These are phyloP conservation scores for Ibidorhyncha struthersii DNA, from an alignment of 2,113 vertebrate genomes.

Conservation along the genomic window DNA sequence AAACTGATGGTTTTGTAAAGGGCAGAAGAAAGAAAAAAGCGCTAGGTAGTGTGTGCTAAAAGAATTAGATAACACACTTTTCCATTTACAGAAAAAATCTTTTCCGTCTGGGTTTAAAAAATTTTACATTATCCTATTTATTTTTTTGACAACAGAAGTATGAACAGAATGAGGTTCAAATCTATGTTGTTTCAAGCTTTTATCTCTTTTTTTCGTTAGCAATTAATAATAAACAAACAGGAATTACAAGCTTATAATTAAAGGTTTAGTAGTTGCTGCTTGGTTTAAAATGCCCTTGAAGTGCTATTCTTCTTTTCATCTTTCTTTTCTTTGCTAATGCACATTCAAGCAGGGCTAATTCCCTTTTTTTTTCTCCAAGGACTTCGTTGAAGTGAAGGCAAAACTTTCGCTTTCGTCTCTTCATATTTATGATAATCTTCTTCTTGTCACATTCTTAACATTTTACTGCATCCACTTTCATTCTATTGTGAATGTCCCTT, in stretches of 20 bases:
- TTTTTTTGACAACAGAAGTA: not conserved
- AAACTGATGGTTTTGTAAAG: not conserved
- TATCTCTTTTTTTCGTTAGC: not conserved
- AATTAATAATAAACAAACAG: constrained; percentile 19
- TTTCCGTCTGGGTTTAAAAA: not conserved
- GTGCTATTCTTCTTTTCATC: not conserved
- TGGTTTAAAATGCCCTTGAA: constrained; percentile 52
- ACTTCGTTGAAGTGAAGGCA: constrained; percentile 2
- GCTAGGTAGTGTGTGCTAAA: not conserved
- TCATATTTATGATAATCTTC: constrained; percentile 41
- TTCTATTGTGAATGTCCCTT: constrained; percentile 26
- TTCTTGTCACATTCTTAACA: constrained; percentile 33
- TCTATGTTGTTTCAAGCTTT: not conserved
- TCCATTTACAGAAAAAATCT: not conserved
- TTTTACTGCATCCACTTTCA: constrained; percentile 14
- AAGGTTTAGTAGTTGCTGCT: not conserved
- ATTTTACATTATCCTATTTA: not conserved
- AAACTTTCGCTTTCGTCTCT: not conserved
- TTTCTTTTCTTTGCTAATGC: not conserved
- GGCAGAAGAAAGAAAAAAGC: not conserved
- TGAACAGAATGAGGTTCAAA: not conserved
- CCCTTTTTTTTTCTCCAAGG: not conserved
- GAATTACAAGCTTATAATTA: constrained; percentile 18
- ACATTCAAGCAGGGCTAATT: constrained; percentile 2
- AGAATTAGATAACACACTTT: not conserved